Percentiles rank a stretch among this genome's conserved stretches.
Evolutionary conservation across 2,888 invertebrate genomes (phyloP).

Genomic region (Chrysopilus asiliformis): DNA sequence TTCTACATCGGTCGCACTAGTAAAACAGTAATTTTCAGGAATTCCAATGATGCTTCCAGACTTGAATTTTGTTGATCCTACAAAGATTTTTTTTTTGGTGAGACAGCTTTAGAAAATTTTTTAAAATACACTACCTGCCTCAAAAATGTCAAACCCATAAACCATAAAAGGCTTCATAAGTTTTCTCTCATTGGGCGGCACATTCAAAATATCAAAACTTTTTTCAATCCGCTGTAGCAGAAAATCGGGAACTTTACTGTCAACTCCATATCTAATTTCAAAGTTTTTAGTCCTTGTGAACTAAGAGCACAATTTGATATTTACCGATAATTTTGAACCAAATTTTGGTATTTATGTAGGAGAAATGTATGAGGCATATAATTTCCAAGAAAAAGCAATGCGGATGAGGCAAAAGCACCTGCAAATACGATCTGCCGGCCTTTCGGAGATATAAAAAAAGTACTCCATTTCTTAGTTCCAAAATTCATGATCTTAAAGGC

Average conservation of each 20-base stretch:
- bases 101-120: neutral
- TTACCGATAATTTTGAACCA: conserved; percentile 53
- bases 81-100: conserved; percentile 12
- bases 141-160: conserved; percentile 58
- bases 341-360: conserved; percentile 45
- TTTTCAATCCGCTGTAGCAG: conserved; percentile 40
- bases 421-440: no score
- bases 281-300: no score
- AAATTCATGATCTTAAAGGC: no score
- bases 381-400: conserved; percentile 35
- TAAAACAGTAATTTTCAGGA: conserved; percentile 56
- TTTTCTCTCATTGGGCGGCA: conserved; percentile 38
- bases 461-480: no score
- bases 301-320: no score
- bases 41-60: conserved; percentile 59
- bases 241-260: conserved; percentile 41
- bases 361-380: conserved; percentile 48
- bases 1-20: conserved; percentile 41
- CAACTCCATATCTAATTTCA: conserved; percentile 49
- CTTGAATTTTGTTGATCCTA: conserved; percentile 40
- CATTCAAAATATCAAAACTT: conserved; percentile 46
- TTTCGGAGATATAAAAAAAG: no score
- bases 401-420: no score
- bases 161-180: conserved; percentile 52
- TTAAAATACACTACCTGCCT: conserved; percentile 53